phyloP scores from a whole-genome alignment of 2,888 invertebrate species.

The Hofmannophila pseudospretella region DNA sequence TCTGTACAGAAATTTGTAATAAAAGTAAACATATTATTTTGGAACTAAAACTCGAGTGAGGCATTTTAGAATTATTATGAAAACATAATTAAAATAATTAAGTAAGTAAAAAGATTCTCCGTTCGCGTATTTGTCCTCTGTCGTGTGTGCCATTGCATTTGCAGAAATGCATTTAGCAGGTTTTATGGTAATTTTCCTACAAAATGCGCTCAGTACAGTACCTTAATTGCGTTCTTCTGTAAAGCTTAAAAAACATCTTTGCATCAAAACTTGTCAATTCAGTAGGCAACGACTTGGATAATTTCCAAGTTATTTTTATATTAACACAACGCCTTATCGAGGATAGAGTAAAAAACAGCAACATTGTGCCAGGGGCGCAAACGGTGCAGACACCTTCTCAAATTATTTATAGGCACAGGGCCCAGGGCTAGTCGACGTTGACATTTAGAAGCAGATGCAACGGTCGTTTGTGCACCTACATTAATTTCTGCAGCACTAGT shows the following conservation, averaged over 20 bases:
- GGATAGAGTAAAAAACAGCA: too few relatives aligned
- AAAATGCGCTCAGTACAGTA: too few relatives aligned
- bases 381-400: conserved; percentile 46
- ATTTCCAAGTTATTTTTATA: conserved; percentile 60
- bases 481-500: conserved; percentile 59
- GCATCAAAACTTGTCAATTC: background rate
- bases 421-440: conserved; percentile 54
- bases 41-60: too few relatives aligned
- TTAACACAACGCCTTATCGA: conserved; percentile 60
- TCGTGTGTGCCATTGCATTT: too few relatives aligned
- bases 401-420: conserved; percentile 65
- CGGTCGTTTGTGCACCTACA: conserved; percentile 42
- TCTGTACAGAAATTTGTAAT: too few relatives aligned
- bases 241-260: background rate
- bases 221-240: background rate
- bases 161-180: too few relatives aligned
- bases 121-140: too few relatives aligned
- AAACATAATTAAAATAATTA: too few relatives aligned
- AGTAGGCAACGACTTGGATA: conserved; percentile 34
- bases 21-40: too few relatives aligned
- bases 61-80: too few relatives aligned
- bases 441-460: conserved; percentile 69
- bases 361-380: conserved; percentile 46
- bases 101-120: too few relatives aligned
- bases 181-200: too few relatives aligned